A percentile compares a stretch with the other conserved stretches of the same genome.
Conservation (phyloP, 2,888 invertebrate species). For the Drosophila koepferae region DNA sequence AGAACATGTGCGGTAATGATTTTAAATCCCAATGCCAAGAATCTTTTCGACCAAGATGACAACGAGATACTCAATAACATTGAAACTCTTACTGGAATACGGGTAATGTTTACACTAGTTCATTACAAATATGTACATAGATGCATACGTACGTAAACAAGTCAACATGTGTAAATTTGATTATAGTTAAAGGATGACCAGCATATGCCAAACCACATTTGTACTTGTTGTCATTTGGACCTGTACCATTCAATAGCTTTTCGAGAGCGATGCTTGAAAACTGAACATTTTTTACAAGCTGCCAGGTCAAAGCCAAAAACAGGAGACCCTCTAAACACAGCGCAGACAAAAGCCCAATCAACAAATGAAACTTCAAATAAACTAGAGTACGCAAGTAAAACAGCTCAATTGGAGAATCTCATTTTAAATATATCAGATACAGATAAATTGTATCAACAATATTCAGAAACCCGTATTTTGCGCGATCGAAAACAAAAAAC, state of each 20-base stretch:
- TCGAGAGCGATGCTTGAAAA: conserved; percentile 40
- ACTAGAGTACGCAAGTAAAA: not conserved
- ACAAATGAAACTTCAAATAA: not conserved
- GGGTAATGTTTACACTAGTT: conserved; percentile 27
- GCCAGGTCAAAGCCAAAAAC: not conserved
- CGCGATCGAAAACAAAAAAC: not conserved
- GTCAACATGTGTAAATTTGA: not conserved
- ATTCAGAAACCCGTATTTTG: not conserved
- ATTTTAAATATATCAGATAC: not conserved
- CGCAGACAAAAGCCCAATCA: not conserved
- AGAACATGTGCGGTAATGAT: conserved; percentile 46
- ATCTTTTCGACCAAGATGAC: conserved; percentile 38
- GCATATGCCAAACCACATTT: conserved; percentile 42
- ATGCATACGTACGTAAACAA: not conserved
- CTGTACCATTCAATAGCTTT: conserved; percentile 42
- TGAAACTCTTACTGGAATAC: conserved; percentile 42
- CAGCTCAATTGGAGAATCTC: not conserved
- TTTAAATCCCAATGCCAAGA: conserved; percentile 29
- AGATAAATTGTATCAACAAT: not conserved
- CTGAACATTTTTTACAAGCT: conserved; percentile 23
- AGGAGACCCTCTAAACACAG: conserved; percentile 2
- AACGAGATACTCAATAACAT: conserved; percentile 34
- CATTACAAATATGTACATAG: not conserved
- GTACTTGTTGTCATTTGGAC: conserved; percentile 48
- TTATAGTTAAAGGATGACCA: conserved; percentile 35